Conservation (phyloP, 35 echinoderm and acorn worm species). For the Holothuria glaberrima region DNA sequence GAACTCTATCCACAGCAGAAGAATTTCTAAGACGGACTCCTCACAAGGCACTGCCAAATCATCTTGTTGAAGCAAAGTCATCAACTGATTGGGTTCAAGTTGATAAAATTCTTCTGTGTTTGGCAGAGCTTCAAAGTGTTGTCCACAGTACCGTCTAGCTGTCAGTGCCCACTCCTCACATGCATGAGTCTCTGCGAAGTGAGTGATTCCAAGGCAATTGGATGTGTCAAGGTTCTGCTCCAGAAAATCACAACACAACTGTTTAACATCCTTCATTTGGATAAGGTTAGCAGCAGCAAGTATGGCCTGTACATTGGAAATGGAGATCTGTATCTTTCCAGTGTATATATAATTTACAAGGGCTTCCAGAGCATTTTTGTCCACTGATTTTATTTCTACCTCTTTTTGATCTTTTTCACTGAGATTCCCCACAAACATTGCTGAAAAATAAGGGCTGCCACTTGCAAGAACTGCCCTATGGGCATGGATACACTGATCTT, state of each 20-base stretch:
- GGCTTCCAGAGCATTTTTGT: constrained; percentile 73
- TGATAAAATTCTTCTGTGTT: constrained; percentile 86
- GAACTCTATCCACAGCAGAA: constrained; percentile 79
- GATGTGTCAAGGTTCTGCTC: constrained; percentile 87
- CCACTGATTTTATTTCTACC: constrained; percentile 90
- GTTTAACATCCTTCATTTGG: constrained; percentile 89
- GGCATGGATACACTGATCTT: constrained; percentile 66
- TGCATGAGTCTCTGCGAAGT: constrained; percentile 92
- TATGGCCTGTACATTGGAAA: constrained; percentile 84
- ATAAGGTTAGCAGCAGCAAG: constrained; percentile 88
- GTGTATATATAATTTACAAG: constrained; percentile 92
- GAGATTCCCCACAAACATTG: constrained; percentile 93
- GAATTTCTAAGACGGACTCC: constrained; percentile 78
- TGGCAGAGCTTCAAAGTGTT: constrained; percentile 86
- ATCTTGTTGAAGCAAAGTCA: constrained; percentile 73
- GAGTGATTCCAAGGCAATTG: constrained; percentile 90
- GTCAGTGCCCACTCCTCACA: constrained; percentile 74
- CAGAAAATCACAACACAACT: constrained; percentile 96
- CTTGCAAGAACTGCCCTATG: constrained; percentile 84
- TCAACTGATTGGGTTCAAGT: constrained; percentile 64
- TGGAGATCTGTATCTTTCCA: constrained; percentile 83
- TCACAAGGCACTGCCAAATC: constrained; percentile 79
- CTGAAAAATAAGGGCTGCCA: constrained; percentile 89
- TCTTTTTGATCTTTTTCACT: constrained; percentile 89
- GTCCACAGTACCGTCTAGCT: constrained; percentile 63